Evolutionary conservation across 2,113 vertebrate genomes (phyloP), one percentile per base, ranked within the genome.

Genomic region (Picathartes gymnocephalus): DNA sequence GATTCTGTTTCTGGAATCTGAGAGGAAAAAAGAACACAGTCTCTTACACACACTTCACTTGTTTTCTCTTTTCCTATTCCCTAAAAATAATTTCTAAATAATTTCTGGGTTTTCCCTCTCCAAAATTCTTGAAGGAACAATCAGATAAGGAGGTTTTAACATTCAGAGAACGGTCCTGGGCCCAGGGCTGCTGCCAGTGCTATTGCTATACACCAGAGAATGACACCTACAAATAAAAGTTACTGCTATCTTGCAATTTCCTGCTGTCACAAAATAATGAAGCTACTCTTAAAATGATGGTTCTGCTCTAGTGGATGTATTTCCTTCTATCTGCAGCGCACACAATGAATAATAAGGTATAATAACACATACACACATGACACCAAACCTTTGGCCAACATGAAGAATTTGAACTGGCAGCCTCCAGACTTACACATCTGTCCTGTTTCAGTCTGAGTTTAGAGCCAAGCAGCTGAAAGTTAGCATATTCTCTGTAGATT

Each of bases 251-350:
- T 88, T 91, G 66, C 66, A 87, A 79, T 96, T 95, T 91, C 79
- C 84, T 95, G 58, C 81, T 88, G 50, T 72, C 62, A 90, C 78
- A 85, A 76, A 92, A 81, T 82, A 71, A 94, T 64, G 74, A 82
- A 91, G 39, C 51, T 78, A 47, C 62, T 39, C 25, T 88, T 90
- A 83, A 94, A 89, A 86, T 0, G 3, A 80, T 40, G 44, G 71
- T 73, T 90, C 87, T 92, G 79, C 64, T 93, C 66, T 57, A 71
- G 33, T 56, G 39, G 44, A 81, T 78, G 40, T 78, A 90, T 61
- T 91, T 56, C 27, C 15, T 71, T 71, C 81, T 82, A 62, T 73
- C 64, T 77, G 33, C 68, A 76, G 68, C 45, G 82, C 39, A 73
- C 47, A 86, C 20, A 69, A 30, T 12, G 40, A 60, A 53, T 68